phyloP scores from a whole-genome alignment of 2,113 vertebrate species.

The Reinhardtius hippoglossoides region DNA sequence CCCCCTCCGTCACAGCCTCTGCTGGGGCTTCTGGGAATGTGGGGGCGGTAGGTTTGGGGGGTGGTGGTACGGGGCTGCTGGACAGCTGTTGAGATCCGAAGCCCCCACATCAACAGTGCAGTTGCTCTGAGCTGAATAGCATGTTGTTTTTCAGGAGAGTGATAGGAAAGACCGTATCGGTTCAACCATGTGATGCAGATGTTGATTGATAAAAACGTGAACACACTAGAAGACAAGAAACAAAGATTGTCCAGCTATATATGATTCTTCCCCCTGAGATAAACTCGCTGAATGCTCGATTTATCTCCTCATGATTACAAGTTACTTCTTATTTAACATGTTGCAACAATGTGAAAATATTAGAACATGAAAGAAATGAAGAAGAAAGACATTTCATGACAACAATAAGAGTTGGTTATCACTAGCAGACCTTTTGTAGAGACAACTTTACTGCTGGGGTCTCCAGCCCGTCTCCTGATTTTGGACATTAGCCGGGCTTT shows the following conservation, averaged over 20 bases:
- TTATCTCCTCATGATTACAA: not conserved
- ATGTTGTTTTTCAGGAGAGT: not conserved
- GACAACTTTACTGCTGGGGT: not conserved
- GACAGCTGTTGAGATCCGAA: slow-evolving; percentile 75
- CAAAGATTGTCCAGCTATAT: not conserved
- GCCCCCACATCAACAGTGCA: slow-evolving; percentile 48
- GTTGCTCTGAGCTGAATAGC: slow-evolving; percentile 29
- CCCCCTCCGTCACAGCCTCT: slow-evolving; percentile 68
- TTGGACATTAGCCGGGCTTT: slow-evolving; percentile 12
- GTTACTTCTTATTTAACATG: not conserved
- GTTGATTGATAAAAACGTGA: not conserved
- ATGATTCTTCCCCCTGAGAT: no score
- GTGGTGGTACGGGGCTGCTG: slow-evolving; percentile 33
- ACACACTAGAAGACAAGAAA: not conserved
- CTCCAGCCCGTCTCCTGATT: slow-evolving; percentile 19
- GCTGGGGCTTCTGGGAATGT: slow-evolving; percentile 74
- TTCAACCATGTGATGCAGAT: not conserved
- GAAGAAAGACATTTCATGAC: not conserved
- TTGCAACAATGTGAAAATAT: not conserved
- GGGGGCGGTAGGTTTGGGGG: slow-evolving; percentile 44
- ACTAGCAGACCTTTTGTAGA: not conserved
- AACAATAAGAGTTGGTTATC: not conserved
- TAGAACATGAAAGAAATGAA: not conserved
- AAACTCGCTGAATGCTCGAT: not conserved
- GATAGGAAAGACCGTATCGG: no score